Evolutionary conservation across 2,113 vertebrate species (phyloP).

Genomic region (Osmerus mordax): DNA sequence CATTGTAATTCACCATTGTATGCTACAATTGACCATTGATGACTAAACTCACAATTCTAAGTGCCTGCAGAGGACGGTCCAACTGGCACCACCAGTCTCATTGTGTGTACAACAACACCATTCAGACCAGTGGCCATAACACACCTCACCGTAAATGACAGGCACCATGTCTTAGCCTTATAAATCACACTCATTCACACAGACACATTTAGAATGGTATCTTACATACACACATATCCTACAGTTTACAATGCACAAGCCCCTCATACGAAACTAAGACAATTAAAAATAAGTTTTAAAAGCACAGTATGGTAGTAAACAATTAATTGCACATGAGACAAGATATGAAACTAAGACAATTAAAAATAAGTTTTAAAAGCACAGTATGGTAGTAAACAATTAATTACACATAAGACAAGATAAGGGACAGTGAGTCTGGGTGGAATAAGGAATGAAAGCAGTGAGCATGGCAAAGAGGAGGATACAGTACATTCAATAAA

Average conservation of each 20-base stretch:
- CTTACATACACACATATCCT: constrained; percentile 32
- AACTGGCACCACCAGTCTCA: constrained; percentile 52
- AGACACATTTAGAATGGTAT: constrained; percentile 12
- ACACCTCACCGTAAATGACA: constrained; percentile 48
- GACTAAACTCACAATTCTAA: constrained; percentile 22
- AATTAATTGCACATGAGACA: too few relatives aligned
- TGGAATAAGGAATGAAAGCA: constrained; percentile 37
- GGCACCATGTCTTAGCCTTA: constrained; percentile 70
- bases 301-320: constrained; percentile 82
- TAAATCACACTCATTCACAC: constrained; percentile 12
- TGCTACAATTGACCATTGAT: constrained; percentile 38
- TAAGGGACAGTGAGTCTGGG: constrained; percentile 16
- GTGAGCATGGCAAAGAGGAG: constrained; percentile 21
- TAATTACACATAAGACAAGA: constrained; percentile 71
- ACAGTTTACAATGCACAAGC: constrained; percentile 64
- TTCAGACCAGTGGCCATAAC: constrained; percentile 26
- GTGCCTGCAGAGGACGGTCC: constrained; percentile 49
- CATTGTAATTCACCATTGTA: constrained; percentile 46
- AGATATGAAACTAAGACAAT: constrained; percentile 68
- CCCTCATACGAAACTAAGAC: constrained; percentile 67
- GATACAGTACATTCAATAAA: constrained; percentile 68
- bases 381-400: constrained; percentile 82
- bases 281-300: constrained; percentile 60
- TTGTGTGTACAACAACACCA: constrained; percentile 67
- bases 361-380: constrained; percentile 62